A percentile compares a stretch with the other conserved stretches of the same genome.
Evolutionary conservation across 2,797 vertebrate species (phyloP).

Genomic region (Lophura swinhoii): DNA sequence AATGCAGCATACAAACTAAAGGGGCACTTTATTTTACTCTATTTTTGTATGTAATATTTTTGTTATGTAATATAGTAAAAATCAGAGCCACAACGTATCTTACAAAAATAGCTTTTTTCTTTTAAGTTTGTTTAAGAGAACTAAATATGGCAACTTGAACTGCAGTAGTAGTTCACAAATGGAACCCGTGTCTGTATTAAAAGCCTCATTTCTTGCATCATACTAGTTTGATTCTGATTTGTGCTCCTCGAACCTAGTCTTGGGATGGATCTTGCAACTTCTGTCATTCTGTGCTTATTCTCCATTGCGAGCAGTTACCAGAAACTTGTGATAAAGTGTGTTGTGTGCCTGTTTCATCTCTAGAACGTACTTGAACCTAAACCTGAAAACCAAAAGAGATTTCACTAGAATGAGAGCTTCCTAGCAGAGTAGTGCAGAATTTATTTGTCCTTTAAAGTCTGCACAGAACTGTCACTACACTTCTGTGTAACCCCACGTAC

Average conservation of each 20-base stretch:
- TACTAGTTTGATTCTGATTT: background rate
- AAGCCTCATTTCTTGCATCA: background rate
- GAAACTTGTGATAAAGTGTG: background rate
- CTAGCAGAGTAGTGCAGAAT: background rate
- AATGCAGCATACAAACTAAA: conserved; percentile 60
- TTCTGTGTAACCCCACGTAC: background rate
- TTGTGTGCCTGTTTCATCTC: background rate
- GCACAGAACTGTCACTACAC: background rate
- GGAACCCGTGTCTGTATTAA: background rate
- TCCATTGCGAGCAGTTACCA: background rate
- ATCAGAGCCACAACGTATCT: background rate
- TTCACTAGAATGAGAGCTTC: background rate
- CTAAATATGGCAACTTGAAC: background rate
- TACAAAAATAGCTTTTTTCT: conserved; percentile 18
- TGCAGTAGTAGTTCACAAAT: background rate
- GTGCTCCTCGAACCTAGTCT: background rate
- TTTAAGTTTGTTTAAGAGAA: conserved; percentile 38
- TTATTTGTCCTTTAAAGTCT: background rate
- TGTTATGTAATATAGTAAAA: conserved; percentile 52
- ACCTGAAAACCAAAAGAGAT: conserved; percentile 14
- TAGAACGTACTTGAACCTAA: conserved; percentile 10
- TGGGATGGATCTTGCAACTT: background rate
- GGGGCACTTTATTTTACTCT: conserved; percentile 70
- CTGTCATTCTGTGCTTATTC: background rate
- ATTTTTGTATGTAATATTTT: conserved; percentile 76